These are phyloP conservation scores for Orchesella cincta DNA, from an alignment of 1,140 invertebrate genomes.

Conservation along the genomic window DNA sequence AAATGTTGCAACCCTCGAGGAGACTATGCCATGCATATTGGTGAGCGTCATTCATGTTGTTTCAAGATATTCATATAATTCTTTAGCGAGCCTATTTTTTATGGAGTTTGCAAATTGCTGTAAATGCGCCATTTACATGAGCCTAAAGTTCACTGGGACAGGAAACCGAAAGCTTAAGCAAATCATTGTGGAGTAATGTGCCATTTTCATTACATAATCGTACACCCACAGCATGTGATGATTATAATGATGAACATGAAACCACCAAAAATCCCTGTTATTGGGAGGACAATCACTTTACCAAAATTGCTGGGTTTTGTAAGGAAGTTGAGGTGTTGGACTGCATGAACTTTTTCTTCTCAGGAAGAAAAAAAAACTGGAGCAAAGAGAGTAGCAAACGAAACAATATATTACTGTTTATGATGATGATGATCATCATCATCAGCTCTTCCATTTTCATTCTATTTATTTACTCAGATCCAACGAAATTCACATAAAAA, in stretches of 20 bases:
- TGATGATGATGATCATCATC: slow-evolving; percentile 12
- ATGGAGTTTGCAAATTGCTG: too few relatives aligned
- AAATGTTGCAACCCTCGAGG: too few relatives aligned
- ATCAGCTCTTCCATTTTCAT: background rate
- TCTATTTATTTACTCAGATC: background rate
- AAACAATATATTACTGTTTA: slow-evolving; percentile 1
- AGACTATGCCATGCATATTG: too few relatives aligned
- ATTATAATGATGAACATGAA: slow-evolving; percentile 24
- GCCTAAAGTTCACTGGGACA: too few relatives aligned
- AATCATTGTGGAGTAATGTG: slow-evolving; percentile 4
- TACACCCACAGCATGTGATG: slow-evolving; percentile 10
- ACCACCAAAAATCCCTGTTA: slow-evolving; percentile 26
- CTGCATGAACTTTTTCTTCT: background rate
- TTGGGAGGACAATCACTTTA: slow-evolving; percentile 27
- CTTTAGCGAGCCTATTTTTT: too few relatives aligned
- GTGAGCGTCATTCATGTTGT: too few relatives aligned
- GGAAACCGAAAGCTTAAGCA: background rate
- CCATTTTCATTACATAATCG: slow-evolving; percentile 23
- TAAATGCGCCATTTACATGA: too few relatives aligned
- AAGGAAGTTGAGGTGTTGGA: slow-evolving; percentile 14
- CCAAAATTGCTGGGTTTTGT: slow-evolving; percentile 18
- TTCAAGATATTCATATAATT: too few relatives aligned
- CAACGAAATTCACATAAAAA: slow-evolving; percentile 10
- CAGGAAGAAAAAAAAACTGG: slow-evolving; percentile 19
- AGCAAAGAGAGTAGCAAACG: background rate